These are phyloP conservation scores for Rissa tridactyla DNA, from an alignment of 2,113 vertebrate genomes.

Conservation along the genomic window DNA sequence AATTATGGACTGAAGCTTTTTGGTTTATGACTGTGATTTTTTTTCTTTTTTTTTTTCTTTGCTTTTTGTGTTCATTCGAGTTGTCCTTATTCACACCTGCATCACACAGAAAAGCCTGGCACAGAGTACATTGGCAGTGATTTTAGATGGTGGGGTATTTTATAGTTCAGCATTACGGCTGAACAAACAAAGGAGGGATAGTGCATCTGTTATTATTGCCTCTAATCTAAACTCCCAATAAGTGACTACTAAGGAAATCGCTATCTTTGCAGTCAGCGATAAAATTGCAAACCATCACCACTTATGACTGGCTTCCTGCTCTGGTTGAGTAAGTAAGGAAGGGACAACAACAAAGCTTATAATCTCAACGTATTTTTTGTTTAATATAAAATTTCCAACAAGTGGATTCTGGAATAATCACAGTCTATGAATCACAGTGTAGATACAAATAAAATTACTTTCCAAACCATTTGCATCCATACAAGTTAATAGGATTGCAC, in stretches of 20 bases:
- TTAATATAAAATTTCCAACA: background rate
- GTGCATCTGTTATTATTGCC: background rate
- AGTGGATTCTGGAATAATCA: background rate
- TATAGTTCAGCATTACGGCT: background rate
- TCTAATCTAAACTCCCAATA: background rate
- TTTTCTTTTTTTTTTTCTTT: background rate
- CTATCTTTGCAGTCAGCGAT: background rate
- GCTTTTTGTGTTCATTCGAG: background rate
- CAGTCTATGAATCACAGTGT: background rate
- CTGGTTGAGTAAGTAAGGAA: background rate
- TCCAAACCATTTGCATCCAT: background rate
- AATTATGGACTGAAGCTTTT: background rate
- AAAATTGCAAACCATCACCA: background rate
- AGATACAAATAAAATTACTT: slow-evolving; percentile 8
- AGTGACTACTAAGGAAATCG: background rate
- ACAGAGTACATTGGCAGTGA: background rate
- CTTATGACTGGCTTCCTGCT: background rate
- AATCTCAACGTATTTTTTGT: background rate
- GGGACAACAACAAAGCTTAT: background rate
- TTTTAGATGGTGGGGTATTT: background rate
- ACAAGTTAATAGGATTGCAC: background rate
- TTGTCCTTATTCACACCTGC: background rate
- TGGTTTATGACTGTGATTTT: background rate
- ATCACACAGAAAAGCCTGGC: background rate
- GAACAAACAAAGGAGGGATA: background rate